Evolutionary conservation across 2,797 vertebrate genomes (phyloP).

Genomic region (Scolopax rusticola): DNA sequence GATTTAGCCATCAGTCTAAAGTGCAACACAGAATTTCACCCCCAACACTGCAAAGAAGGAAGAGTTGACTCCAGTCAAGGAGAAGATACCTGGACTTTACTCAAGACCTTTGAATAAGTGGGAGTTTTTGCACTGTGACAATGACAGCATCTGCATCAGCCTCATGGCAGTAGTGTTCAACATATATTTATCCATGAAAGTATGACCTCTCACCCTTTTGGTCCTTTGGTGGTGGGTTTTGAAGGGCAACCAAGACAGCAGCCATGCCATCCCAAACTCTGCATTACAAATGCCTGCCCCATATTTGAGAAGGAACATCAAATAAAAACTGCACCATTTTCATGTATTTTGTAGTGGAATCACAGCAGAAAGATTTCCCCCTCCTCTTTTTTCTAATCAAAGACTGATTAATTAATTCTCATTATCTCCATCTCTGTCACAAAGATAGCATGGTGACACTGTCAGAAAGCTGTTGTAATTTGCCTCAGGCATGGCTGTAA

Average conservation of each 20-base stretch:
- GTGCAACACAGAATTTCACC: background rate
- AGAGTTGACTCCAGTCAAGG: background rate
- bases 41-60: background rate
- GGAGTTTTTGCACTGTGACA: background rate
- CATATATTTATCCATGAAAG: background rate
- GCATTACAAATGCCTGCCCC: background rate
- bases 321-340: conserved; percentile 18
- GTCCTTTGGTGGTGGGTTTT: background rate
- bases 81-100: background rate
- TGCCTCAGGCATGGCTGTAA: conserved; percentile 51
- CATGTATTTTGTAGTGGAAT: background rate
- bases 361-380: background rate
- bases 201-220: background rate
- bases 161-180: background rate
- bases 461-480: conserved; percentile 52
- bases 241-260: background rate
- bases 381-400: conserved; percentile 54
- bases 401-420: conserved; percentile 71
- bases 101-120: background rate
- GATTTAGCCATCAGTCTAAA: conserved; percentile 16
- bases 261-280: accelerated
- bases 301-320: background rate
- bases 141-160: background rate
- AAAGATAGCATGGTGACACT: conserved; percentile 57
- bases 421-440: conserved; percentile 68